Percentiles rank a stretch among this genome's conserved stretches.
These are phyloP conservation scores for Drosophila orena DNA, from an alignment of 1,140 invertebrate genomes.

Conservation along the genomic window DNA sequence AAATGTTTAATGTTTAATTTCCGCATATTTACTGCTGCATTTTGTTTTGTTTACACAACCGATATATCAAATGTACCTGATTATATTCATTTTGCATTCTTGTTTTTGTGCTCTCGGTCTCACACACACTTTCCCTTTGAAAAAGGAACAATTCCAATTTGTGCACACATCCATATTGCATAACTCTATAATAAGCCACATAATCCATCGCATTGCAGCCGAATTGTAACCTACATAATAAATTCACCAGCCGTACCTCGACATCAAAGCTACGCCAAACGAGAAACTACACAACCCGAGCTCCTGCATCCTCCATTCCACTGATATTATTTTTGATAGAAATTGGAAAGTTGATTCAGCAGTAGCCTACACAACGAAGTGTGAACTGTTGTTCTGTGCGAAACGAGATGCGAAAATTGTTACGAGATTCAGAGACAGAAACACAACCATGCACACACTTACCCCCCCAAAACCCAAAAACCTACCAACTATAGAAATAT, in stretches of 20 bases:
- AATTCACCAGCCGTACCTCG: conserved; percentile 69
- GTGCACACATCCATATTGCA: conserved; percentile 8
- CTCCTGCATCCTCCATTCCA: conserved; percentile 10
- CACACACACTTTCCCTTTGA: not conserved
- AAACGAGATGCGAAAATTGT: conserved; percentile 59
- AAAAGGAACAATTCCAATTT: conserved; percentile 10
- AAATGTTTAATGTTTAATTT: conserved; percentile 52
- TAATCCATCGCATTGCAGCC: conserved; percentile 39
- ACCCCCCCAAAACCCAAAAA: not conserved
- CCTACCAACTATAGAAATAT: conserved; percentile 19
- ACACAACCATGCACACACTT: conserved; percentile 16
- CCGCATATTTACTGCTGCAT: conserved; percentile 65
- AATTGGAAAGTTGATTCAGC: conserved; percentile 25
- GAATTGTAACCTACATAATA: conserved; percentile 49
- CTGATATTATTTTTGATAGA: conserved; percentile 64
- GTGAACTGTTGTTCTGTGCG: conserved; percentile 68
- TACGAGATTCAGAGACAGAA: conserved; percentile 43
- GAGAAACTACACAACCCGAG: not conserved
- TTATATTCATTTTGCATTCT: conserved; percentile 82
- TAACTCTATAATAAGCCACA: conserved; percentile 44
- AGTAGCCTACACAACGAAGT: conserved; percentile 21
- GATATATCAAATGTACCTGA: conserved; percentile 83
- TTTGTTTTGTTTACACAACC: conserved; percentile 72
- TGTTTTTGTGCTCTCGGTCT: conserved; percentile 55
- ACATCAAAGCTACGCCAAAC: conserved; percentile 49